phyloP scores from a whole-genome alignment of 2,797 vertebrate genomes.

The Uromys caudimaculatus region DNA sequence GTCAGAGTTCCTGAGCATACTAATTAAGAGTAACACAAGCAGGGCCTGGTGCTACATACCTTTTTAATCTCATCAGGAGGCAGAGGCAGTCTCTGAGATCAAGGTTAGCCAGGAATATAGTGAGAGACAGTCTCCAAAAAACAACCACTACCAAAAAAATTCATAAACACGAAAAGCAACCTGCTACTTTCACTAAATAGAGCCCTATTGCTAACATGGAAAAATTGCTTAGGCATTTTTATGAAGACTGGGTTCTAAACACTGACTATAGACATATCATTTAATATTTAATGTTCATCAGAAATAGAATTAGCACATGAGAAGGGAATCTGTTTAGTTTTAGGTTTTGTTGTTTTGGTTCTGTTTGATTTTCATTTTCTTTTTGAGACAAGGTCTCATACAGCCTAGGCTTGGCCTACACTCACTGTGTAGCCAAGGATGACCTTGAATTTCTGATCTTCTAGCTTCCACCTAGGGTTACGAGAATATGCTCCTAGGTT shows the following conservation, averaged over 20 bases:
- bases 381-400: not conserved
- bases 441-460: not conserved
- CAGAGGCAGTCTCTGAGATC: not conserved
- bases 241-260: not conserved
- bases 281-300: conserved; percentile 14
- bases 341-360: not conserved
- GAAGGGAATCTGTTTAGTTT: not conserved
- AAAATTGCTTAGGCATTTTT: not conserved
- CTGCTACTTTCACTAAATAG: not conserved
- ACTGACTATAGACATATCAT: not conserved
- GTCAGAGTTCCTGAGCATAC: not conserved
- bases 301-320: not conserved
- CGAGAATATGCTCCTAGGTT: not conserved
- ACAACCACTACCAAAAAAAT: not conserved
- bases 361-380: not conserved
- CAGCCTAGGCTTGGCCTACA: not conserved
- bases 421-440: not conserved
- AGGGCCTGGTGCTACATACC: not conserved
- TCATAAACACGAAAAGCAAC: not conserved
- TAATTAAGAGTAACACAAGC: not conserved
- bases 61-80: not conserved
- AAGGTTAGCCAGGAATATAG: not conserved
- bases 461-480: not conserved
- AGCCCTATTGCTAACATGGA: not conserved
- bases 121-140: not conserved